Conservation (phyloP, 2,113 vertebrate genomes). For the Indicator maculatus region DNA sequence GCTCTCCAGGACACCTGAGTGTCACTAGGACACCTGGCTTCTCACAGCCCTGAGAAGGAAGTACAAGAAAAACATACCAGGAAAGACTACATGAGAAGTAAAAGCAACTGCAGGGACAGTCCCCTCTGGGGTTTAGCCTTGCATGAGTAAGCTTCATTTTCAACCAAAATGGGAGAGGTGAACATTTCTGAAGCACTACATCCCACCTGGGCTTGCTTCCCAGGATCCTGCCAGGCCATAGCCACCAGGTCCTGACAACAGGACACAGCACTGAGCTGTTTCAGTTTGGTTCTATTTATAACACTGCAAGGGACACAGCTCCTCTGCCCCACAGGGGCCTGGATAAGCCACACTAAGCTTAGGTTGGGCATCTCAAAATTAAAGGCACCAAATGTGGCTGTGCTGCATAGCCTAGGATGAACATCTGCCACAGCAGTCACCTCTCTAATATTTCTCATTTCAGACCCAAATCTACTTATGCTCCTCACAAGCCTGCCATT, state of each 20-base stretch:
- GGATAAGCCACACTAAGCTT: background rate
- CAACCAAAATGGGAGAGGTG: background rate
- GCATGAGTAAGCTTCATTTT: background rate
- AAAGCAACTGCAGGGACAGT: background rate
- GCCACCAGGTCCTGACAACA: background rate
- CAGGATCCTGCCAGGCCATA: background rate
- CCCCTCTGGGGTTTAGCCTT: background rate
- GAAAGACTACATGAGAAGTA: background rate
- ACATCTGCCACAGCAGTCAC: background rate
- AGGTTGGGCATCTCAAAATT: background rate
- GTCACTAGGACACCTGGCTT: background rate
- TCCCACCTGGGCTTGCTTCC: background rate
- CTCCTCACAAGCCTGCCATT: background rate
- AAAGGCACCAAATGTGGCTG: background rate
- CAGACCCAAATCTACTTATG: background rate
- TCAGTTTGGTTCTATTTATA: background rate
- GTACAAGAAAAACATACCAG: background rate
- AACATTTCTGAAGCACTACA: background rate
- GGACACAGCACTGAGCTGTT: background rate
- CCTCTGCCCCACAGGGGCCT: background rate
- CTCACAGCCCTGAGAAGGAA: background rate
- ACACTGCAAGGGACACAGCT: background rate
- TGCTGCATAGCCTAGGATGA: background rate
- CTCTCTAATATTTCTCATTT: background rate
- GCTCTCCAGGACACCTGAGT: background rate